Evolutionary conservation across 2,113 vertebrate species (phyloP), one percentile per base, ranked within the genome.

Genomic region (Rhea pennata): DNA sequence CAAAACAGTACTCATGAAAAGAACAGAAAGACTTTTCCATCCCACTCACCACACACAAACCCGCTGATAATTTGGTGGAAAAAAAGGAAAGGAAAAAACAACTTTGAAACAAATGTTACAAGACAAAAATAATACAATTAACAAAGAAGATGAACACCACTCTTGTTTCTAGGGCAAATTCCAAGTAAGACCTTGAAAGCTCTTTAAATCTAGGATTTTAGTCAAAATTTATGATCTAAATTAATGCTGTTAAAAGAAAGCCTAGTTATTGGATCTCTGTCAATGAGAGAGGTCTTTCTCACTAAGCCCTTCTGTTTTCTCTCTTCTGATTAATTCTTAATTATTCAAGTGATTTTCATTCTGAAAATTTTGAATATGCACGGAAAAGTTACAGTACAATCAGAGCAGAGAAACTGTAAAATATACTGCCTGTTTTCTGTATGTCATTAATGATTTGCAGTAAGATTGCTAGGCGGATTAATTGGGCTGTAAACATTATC

Each of bases 1-100:
- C 96, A 98, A 98, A 98, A 98, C 86, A 69, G 61, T 85, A 92
- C 91, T 96, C 58, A 88, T 87, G 95, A 96, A 97, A 98, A 87
- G n/a, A 97, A 77, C 48, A 96, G 76, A 92, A 91, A 88, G 48
- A 95, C 44, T 84, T 91, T 92, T 96, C 80, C 78, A 94, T 97
- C 90, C 62, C 74, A 82, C 70, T 85, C 54, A 73, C 70, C 88
- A 91, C 51, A 86, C 24, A 88, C 42, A 96, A 84, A 82, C 40
- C 84, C 48, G 84, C 66, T 84, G 31, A 39, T 5, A 72, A 40
- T 82, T 93, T 75, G 46, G 17, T 66, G 15, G 9, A 27, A 29
- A 56, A 73, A 26, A 67, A 77, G 40, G 11, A 24, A 85, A 65
- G 54, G 64, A 72, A 70, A 42, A 33, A 86, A 62, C 5, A 90